Evolutionary conservation across 2,113 vertebrate genomes (phyloP).

Genomic region (Cyanocitta stelleri): DNA sequence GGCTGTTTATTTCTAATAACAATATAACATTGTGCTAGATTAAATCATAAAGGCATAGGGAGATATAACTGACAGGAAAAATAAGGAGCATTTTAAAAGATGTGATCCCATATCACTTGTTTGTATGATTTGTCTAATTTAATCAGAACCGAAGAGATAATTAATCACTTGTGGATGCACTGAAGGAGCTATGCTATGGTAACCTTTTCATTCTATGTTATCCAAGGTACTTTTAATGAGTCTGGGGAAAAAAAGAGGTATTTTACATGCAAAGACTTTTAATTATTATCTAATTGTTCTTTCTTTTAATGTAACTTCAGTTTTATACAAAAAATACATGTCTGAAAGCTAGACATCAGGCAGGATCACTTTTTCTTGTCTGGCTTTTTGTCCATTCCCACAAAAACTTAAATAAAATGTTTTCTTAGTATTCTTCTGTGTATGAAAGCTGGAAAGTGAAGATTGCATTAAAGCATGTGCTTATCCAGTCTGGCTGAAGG

Average conservation of each 20-base stretch:
- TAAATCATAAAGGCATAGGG: background rate
- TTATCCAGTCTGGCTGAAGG: background rate
- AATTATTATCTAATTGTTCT: background rate
- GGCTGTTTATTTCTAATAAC: background rate
- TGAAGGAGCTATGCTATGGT: background rate
- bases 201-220: background rate
- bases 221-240: background rate
- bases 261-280: background rate
- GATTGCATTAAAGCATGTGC: background rate
- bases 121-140: background rate
- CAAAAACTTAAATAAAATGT: background rate
- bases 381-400: background rate
- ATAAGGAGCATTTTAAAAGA: background rate
- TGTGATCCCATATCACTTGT: rapidly evolving
- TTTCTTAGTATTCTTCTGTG: background rate
- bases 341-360: background rate
- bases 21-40: background rate
- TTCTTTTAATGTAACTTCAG: background rate
- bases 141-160: background rate
- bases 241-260: too few relatives aligned
- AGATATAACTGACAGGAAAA: background rate
- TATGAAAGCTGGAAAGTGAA: background rate
- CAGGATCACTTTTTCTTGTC: background rate
- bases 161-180: background rate
- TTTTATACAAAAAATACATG: background rate